A percentile compares a stretch with the other conserved stretches of the same genome.
Conservation (phyloP, 1,140 invertebrate genomes). For the Dryas iulia region DNA sequence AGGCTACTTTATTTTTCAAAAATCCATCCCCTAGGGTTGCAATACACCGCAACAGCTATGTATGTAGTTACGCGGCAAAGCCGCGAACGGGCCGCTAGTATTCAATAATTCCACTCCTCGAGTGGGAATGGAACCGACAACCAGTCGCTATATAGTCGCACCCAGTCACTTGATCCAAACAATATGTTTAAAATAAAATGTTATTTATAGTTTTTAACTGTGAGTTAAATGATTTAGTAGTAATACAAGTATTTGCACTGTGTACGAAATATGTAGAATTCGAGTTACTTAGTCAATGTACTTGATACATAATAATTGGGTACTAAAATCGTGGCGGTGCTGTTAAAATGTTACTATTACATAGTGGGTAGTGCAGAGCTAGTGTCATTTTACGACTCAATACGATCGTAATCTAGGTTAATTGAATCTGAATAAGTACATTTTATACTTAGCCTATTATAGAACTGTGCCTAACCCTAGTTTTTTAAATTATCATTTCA, state of each 20-base stretch:
- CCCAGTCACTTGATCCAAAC: too few species aligned
- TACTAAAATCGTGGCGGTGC: slow-evolving; percentile 17
- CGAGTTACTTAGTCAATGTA: not conserved
- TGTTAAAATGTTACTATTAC: slow-evolving; percentile 39
- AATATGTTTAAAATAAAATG: too few species aligned
- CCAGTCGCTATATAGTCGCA: too few species aligned
- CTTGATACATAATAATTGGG: slow-evolving; percentile 22
- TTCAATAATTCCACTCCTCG: too few species aligned
- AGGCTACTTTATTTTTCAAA: too few species aligned
- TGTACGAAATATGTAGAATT: not conserved
- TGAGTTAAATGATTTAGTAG: too few species aligned
- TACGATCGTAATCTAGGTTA: slow-evolving; percentile 48
- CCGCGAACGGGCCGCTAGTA: too few species aligned
- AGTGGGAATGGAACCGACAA: too few species aligned
- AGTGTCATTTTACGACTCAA: slow-evolving; percentile 45
- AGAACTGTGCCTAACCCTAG: slow-evolving; percentile 31
- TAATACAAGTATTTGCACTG: not conserved
- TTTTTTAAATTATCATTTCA: slow-evolving; percentile 39
- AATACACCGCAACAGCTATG: too few species aligned
- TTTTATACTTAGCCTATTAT: slow-evolving; percentile 42
- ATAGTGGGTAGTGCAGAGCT: slow-evolving; percentile 33
- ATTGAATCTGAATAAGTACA: slow-evolving; percentile 46
- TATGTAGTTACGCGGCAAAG: too few species aligned
- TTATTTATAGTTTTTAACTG: too few species aligned
- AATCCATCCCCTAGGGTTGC: too few species aligned